Base-by-base conservation (phyloP, 2,888 invertebrate genomes). In the Noctua fimbriata region DNA sequence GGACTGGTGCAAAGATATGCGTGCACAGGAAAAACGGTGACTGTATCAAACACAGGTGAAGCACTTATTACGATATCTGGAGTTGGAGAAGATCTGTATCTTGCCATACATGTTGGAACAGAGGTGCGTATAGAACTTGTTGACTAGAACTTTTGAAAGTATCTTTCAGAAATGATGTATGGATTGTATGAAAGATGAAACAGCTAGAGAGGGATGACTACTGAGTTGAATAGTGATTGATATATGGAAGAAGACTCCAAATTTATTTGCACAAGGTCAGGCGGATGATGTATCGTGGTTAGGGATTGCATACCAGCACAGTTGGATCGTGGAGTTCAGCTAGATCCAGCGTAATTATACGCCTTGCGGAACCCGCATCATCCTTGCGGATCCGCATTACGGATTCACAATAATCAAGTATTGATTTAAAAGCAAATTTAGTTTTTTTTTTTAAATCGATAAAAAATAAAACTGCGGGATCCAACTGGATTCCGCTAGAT, bases 21-120 rank as follows among this genome's bases (percentile, higher is more conserved):
- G 0, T 98, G 98, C 90, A 97, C 98, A 0, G 98, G 98, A 14
- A 97, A 94, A 75, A 95, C 93, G 18, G 95, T 98, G 1, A 94
- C 90, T 0, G 98, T 98, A 0, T 95, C 95, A 12, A 84, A 89
- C 0, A 93, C 97, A 72, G 97, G 98, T 0, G 92, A 87, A 14
- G 98, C 97, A 0, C 88, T 94, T 77, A 96, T 98, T 72, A 89
- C 92, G 47, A 94, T 98, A 60, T 90, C 95, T 2, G 92, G 92
- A 6, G 88, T 91, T n/a, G 97, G 94, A 58, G 96, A 97, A 9
- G 98, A 98, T 88, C 97, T 98, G 69, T 97, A 97, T 80, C 88
- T 98, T 66, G 98, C 98, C 10, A 97, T 98, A 83, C 97, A 98
- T 89, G 92, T 95, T 21, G 96, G 95, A 0, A 90, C 92, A 60